Conservation (phyloP, 2,888 invertebrate species). For the Parnassius mnemosyne region DNA sequence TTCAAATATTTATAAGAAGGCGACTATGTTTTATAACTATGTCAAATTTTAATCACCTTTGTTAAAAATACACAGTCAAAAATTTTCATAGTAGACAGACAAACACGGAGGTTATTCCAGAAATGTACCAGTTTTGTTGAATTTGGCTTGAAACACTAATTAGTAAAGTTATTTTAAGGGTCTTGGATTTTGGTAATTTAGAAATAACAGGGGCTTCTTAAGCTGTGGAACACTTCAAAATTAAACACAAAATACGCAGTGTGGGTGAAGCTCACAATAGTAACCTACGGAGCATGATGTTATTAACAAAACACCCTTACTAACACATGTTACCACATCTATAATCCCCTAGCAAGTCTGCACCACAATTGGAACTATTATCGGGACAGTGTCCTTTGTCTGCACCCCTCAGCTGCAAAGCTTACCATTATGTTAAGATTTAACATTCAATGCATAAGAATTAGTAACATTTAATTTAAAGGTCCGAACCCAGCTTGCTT, state of each 20-base stretch:
- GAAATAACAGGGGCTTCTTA: background rate
- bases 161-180: too few relatives aligned
- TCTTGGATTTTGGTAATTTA: too few relatives aligned
- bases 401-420: conserved; percentile 19
- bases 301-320: conserved; percentile 28
- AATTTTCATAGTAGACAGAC: too few relatives aligned
- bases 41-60: too few relatives aligned
- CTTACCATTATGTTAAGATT: conserved; percentile 14
- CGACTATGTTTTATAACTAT: too few relatives aligned
- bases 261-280: conserved; percentile 11
- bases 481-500: conserved; percentile 10
- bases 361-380: conserved; percentile 28
- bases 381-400: conserved; percentile 26
- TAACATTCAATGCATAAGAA: conserved; percentile 26
- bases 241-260: conserved; percentile 5
- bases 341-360: conserved; percentile 25
- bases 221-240: conserved; percentile 5
- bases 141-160: too few relatives aligned
- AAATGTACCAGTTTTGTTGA: too few relatives aligned
- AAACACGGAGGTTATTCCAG: too few relatives aligned
- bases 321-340: conserved; percentile 25
- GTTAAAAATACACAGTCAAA: too few relatives aligned
- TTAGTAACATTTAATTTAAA: conserved; percentile 27
- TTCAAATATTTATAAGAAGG: too few relatives aligned
- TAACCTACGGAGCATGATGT: conserved; percentile 17